These are phyloP conservation scores for Phlogophora meticulosa DNA, from an alignment of 2,888 invertebrate genomes.

Conservation along the genomic window DNA sequence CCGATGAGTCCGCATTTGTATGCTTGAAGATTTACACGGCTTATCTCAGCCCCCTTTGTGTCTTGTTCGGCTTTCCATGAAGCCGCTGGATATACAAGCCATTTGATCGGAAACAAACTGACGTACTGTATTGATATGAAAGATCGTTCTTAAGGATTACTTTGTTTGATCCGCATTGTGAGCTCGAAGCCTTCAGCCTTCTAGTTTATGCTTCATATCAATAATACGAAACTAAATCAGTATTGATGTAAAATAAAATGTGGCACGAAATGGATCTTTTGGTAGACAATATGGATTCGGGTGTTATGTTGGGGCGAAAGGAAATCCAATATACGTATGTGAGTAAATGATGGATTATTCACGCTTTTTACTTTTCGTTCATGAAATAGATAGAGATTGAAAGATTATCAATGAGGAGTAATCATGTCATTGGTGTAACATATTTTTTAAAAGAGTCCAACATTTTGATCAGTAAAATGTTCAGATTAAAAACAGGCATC, in stretches of 20 bases:
- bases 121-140: conserved; percentile 67
- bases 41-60: conserved; percentile 77
- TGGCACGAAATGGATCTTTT: conserved; percentile 30
- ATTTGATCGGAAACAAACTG: conserved; percentile 72
- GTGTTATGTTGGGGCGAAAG: conserved; percentile 37
- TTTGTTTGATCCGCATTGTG: conserved; percentile 61
- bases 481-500: not conserved
- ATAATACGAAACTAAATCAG: conserved; percentile 63
- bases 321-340: conserved; percentile 46
- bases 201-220: conserved; percentile 57
- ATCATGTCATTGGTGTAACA: not conserved
- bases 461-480: not conserved
- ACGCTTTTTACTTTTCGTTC: conserved; percentile 22
- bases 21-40: conserved; percentile 79
- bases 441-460: conserved; percentile 1
- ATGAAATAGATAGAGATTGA: conserved; percentile 29
- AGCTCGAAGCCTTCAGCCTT: conserved; percentile 44
- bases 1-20: conserved; percentile 75
- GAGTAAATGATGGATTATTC: conserved; percentile 54
- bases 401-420: conserved; percentile 26
- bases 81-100: conserved; percentile 67
- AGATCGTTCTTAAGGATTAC: conserved; percentile 65
- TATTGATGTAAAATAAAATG: conserved; percentile 53
- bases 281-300: conserved; percentile 31
- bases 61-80: conserved; percentile 74